Evolutionary conservation across 2,888 invertebrate species (phyloP).

Genomic region (Aethes cnicana): DNA sequence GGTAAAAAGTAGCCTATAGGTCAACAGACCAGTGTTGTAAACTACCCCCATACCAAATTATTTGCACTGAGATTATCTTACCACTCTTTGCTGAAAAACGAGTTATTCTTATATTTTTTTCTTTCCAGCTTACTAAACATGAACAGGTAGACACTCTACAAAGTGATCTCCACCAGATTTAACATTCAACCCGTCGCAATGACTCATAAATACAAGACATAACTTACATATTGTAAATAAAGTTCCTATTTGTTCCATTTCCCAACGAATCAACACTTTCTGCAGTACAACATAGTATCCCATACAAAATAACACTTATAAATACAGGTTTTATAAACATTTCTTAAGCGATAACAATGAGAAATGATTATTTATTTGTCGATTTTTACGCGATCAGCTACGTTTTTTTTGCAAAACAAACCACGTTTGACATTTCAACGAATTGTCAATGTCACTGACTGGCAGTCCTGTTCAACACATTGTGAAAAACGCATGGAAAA

Average conservation of each 20-base stretch:
- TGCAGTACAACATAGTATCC: constrained; percentile 4
- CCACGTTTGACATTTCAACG: background rate
- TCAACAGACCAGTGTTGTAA: too few relatives aligned
- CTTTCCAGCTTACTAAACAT: too few relatives aligned
- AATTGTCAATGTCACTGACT: constrained; percentile 3
- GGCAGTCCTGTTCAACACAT: background rate
- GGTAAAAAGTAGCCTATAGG: too few relatives aligned
- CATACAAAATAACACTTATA: constrained; percentile 2
- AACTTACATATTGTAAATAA: constrained; percentile 62
- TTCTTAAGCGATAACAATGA: background rate
- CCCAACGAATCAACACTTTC: constrained; percentile 9
- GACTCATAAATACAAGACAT: constrained; percentile 8
- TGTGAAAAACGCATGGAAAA: background rate
- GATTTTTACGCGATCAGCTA: background rate
- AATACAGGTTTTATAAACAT: constrained; percentile 7
- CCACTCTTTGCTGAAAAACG: too few relatives aligned
- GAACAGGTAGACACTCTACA: too few relatives aligned
- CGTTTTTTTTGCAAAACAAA: constrained; percentile 19
- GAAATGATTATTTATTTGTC: constrained; percentile 1
- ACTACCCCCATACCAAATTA: too few relatives aligned
- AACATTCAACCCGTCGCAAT: too few relatives aligned
- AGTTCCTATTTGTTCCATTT: constrained; percentile 46
- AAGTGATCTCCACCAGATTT: too few relatives aligned
- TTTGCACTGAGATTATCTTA: too few relatives aligned
- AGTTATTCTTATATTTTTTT: too few relatives aligned